Evolutionary conservation across 1,140 invertebrate genomes (phyloP), one percentile per base, ranked within the genome.

Genomic region (Sinonovacula constricta): DNA sequence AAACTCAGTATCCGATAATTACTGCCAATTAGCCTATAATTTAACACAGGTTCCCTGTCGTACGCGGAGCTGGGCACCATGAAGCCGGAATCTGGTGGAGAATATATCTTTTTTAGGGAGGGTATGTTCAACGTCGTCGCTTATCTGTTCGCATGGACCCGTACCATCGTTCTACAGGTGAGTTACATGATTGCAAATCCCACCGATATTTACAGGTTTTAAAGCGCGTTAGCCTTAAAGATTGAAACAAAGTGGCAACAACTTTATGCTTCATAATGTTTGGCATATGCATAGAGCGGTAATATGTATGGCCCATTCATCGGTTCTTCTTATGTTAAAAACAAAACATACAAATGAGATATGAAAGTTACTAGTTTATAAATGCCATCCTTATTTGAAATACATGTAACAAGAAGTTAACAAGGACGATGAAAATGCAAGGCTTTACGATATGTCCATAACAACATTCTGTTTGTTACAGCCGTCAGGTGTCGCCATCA

Each of bases 391-490:
- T n/a, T n/a, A n/a, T n/a, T n/a, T n/a, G n/a, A n/a, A n/a, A n/a
- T n/a, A n/a, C n/a, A n/a, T n/a, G n/a, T n/a, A n/a, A n/a, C n/a
- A n/a, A n/a, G n/a, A n/a, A n/a, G n/a, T n/a, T n/a, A n/a, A n/a
- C n/a, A n/a, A n/a, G n/a, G n/a, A n/a, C n/a, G n/a, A n/a, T n/a
- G n/a, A n/a, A n/a, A n/a, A n/a, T n/a, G n/a, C n/a, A n/a, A n/a
- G n/a, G 95, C 96, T 0, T 99, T 99, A 89, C 91, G 99, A 0
- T 98, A 97, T 86, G 93, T 98, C 3, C 99, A 98, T 95, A 94
- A 96, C 1, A 95, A 94, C 81, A 94, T 96, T n/a, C n/a, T n/a
- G 96, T 34, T 92, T 96, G 15, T 92, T 90, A 0, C 86, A 85
- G 15, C 91, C 97, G 3, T 93, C 95, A 45, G 86, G 88, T 51